phyloP scores from a whole-genome alignment of 1,140 invertebrate species.

The Bathynomus jamesi region DNA sequence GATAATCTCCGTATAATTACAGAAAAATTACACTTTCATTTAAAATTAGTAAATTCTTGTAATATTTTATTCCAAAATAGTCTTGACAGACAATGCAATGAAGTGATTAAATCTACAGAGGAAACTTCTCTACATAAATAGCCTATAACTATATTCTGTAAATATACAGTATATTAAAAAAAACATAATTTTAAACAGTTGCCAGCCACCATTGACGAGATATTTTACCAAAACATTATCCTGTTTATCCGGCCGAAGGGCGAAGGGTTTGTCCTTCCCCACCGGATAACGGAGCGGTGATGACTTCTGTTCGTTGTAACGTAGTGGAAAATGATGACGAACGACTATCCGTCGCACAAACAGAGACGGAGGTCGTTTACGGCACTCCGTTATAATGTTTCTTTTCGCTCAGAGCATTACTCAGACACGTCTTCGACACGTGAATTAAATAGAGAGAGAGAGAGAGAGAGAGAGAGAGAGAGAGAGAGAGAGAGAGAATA shows the following conservation, averaged over 20 bases:
- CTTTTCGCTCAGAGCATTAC: background rate
- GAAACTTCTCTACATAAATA: too few relatives aligned
- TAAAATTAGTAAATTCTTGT: too few relatives aligned
- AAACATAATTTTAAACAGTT: too few relatives aligned
- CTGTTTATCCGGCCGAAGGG: background rate
- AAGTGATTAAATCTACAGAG: too few relatives aligned
- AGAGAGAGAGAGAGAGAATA: background rate
- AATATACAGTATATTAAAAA: too few relatives aligned
- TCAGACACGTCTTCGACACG: background rate
- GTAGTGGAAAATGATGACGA: background rate
- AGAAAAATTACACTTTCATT: too few relatives aligned
- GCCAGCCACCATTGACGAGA: too few relatives aligned
- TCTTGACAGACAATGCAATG: too few relatives aligned
- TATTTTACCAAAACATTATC: too few relatives aligned
- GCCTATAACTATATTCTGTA: too few relatives aligned
- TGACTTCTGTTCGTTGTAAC: background rate
- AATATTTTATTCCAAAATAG: too few relatives aligned
- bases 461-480: background rate
- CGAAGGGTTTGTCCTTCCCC: background rate
- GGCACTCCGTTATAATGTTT: background rate
- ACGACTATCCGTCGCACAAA: background rate
- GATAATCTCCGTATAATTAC: too few relatives aligned
- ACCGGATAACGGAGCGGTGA: background rate
- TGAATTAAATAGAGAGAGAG: background rate
- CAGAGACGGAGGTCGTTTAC: background rate